Evolutionary conservation across 2,113 vertebrate genomes (phyloP).

Genomic region (Xiphias gladius): DNA sequence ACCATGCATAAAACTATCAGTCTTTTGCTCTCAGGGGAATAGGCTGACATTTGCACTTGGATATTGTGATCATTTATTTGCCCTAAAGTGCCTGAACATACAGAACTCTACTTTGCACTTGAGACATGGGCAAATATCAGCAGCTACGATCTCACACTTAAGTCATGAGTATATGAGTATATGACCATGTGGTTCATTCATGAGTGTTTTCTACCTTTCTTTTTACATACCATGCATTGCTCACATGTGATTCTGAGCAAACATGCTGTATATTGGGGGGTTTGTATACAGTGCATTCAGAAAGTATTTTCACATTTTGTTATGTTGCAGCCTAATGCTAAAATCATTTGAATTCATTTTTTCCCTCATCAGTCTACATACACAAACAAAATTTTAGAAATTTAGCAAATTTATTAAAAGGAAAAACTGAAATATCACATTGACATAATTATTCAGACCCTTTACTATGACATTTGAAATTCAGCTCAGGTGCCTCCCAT

Average conservation of each 20-base stretch:
- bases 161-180: slow-evolving; percentile 4
- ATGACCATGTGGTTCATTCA: slow-evolving; percentile 29
- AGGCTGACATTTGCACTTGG: slow-evolving; percentile 74
- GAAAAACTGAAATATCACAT: too few species aligned
- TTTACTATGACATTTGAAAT: too few species aligned
- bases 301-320: too few species aligned
- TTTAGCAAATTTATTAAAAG: too few species aligned
- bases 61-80: slow-evolving; percentile 74
- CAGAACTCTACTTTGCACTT: slow-evolving; percentile 59
- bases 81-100: slow-evolving; percentile 62
- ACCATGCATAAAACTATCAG: slow-evolving; percentile 59
- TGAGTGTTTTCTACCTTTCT: slow-evolving; percentile 6
- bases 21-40: slow-evolving; percentile 44
- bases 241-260: background rate
- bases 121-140: slow-evolving; percentile 67
- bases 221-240: background rate
- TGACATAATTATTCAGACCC: too few species aligned
- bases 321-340: too few species aligned
- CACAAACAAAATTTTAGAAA: too few species aligned
- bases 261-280: background rate
- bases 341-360: too few species aligned
- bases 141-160: slow-evolving; percentile 24
- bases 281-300: too few species aligned
- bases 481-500: too few species aligned
- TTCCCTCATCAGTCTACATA: too few species aligned